Evolutionary conservation across 2,888 invertebrate species (phyloP), one percentile per base, ranked within the genome.

Genomic region (Parascotia fuliginaria): DNA sequence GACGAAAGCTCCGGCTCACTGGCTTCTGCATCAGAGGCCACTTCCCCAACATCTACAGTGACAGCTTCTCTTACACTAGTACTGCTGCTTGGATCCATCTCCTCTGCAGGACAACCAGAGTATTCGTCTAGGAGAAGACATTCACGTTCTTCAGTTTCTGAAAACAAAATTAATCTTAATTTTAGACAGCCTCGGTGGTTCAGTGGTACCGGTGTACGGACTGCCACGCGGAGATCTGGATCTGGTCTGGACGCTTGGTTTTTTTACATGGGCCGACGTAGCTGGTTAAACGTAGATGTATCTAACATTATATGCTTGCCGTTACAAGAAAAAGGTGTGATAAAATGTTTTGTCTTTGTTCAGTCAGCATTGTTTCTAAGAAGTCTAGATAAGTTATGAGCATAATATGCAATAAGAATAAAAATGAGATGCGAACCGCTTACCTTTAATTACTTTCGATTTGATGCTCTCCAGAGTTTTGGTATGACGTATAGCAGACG

Each of bases 41-140:
- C 81, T 29, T 89, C 89, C n/a, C 77, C 82, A 1, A 81, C 81
- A 36, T 86, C 87, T 16, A 79, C 83, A 1, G 77, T 77, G 0
- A 82, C 78, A 37, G 83, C 63, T 32, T 77, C 77, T 37, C 78
- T 73, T 3, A 74, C 64, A 2, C 78, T 77, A 50, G 78, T 83
- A 44, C 83, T 83, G 47, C 83, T 77, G 42, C 86, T 85, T 0
- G 83, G 87, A 27, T 88, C 87, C 4, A 77, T 60, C 7, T 90
- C 91, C 54, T 90, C 90, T 5, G 73, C 70, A 24, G 82, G 72
- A 75, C 89, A 81, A 27, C 90, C 89, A 4, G 83, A 85, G 60
- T 94, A 94, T 55, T 94, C 94, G 48, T 94, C 93, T 11, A 94
- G 81, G 0, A 94, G 82, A 13, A 94, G 83, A 60, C 93, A 94